A percentile compares a stretch with the other conserved stretches of the same genome.
Evolutionary conservation across 2,888 invertebrate species (phyloP).

Genomic region (Drosophila colorata): DNA sequence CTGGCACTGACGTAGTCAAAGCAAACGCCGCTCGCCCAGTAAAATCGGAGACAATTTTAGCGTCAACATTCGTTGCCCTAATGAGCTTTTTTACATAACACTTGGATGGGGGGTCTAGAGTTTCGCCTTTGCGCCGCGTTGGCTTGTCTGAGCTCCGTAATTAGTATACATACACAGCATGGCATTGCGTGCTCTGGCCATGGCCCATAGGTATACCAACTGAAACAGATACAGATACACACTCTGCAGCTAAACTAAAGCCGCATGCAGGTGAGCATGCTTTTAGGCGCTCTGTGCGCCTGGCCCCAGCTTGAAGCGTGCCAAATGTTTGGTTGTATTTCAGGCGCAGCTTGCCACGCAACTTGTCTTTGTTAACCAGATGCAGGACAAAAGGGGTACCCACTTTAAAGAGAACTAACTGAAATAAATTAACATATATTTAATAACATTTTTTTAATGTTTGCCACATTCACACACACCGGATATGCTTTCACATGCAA

Average conservation of each 20-base stretch:
- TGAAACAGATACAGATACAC: conserved; percentile 20
- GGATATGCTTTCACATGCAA: conserved; percentile 6
- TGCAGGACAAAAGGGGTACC: conserved; percentile 3
- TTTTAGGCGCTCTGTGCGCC: conserved; percentile 76
- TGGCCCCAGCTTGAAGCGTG: conserved; percentile 62
- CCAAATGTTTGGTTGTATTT: conserved; percentile 78
- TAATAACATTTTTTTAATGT: too few relatives aligned
- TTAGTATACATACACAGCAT: conserved; percentile 51
- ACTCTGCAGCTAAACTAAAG: conserved; percentile 13
- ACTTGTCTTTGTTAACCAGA: conserved; percentile 5
- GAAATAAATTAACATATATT: not conserved
- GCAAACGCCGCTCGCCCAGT: conserved; percentile 9
- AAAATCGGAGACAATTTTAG: conserved; percentile 28
- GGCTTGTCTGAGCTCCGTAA: conserved; percentile 49
- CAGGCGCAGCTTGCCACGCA: conserved; percentile 42
- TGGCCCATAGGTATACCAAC: conserved; percentile 29
- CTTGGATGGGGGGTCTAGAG: conserved; percentile 22
- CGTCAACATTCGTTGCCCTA: conserved; percentile 34
- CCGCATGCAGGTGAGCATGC: conserved; percentile 54
- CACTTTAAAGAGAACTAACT: conserved; percentile 8
- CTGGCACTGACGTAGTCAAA: conserved; percentile 52
- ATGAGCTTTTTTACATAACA: conserved; percentile 69
- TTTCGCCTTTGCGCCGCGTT: conserved; percentile 28
- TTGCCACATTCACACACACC: not conserved
- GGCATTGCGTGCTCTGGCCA: conserved; percentile 60